These are phyloP conservation scores for Lamellibrachia satsuma DNA, from an alignment of 2,888 invertebrate genomes.

Conservation along the genomic window DNA sequence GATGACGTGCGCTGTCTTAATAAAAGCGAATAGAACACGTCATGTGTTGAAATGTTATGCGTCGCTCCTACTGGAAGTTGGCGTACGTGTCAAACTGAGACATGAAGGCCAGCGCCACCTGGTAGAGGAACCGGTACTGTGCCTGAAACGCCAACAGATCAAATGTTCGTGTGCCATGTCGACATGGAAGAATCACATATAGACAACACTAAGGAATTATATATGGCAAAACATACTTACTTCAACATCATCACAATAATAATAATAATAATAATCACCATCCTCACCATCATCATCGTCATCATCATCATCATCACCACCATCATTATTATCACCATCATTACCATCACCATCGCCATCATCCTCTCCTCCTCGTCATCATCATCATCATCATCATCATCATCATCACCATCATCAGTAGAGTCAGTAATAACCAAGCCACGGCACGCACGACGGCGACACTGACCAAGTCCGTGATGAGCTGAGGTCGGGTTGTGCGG, in stretches of 20 bases:
- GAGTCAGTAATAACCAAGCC: not conserved
- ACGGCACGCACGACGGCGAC: not conserved
- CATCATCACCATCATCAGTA: not conserved
- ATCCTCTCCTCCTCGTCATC: not conserved
- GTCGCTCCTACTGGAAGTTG: not conserved
- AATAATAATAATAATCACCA: too few relatives aligned
- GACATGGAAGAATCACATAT: constrained; percentile 48
- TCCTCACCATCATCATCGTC: too few relatives aligned
- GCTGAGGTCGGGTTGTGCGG: constrained; percentile 60
- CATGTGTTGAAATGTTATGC: not conserved
- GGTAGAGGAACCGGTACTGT: constrained; percentile 50
- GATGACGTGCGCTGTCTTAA: not conserved
- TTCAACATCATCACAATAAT: too few relatives aligned
- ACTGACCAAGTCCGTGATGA: constrained; percentile 52
- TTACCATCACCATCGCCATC: not conserved
- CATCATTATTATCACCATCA: too few relatives aligned
- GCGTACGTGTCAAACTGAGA: constrained; percentile 34
- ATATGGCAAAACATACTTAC: not conserved
- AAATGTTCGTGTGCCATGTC: constrained; percentile 33
- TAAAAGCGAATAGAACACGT: not conserved
- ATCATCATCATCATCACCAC: not conserved
- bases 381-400: not conserved
- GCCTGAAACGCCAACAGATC: constrained; percentile 39
- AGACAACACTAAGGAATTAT: constrained; percentile 51
- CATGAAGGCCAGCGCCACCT: constrained; percentile 48